A percentile compares a stretch with the other conserved stretches of the same genome.
These are phyloP conservation scores for Micronycteris hirsuta DNA, from an alignment of 2,113 vertebrate genomes.

Conservation along the genomic window DNA sequence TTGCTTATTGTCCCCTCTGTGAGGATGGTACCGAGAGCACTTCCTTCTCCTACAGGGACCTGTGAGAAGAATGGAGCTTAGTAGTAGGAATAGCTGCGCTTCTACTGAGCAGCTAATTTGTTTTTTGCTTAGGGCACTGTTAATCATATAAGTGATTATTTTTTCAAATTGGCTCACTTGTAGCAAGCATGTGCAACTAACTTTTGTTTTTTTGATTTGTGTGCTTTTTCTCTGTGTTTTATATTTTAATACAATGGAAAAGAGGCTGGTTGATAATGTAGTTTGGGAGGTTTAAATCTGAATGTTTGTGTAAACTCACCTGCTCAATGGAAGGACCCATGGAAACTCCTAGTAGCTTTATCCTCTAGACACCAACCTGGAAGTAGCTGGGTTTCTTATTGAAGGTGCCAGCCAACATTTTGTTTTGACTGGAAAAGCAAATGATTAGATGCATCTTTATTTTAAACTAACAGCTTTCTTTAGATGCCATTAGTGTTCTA, in stretches of 20 bases:
- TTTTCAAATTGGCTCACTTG: conserved; percentile 7
- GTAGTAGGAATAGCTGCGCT: background rate
- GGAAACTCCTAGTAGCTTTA: background rate
- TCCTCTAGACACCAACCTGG: background rate
- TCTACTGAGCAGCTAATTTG: background rate
- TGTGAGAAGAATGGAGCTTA: background rate
- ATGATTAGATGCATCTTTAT: background rate
- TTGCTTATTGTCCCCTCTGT: background rate
- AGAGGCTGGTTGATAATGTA: background rate
- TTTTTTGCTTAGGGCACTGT: background rate
- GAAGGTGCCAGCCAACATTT: background rate
- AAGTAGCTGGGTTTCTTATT: background rate
- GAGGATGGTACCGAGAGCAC: background rate
- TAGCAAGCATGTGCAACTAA: background rate
- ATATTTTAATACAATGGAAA: background rate
- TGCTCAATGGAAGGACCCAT: background rate
- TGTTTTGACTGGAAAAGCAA: background rate
- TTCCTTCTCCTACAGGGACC: background rate
- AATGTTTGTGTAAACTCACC: background rate
- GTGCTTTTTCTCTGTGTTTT: background rate
- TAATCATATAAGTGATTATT: background rate
- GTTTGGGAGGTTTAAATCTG: background rate
- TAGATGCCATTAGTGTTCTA: background rate
- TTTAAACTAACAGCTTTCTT: background rate
- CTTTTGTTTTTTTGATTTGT: background rate